Conservation (phyloP, 2,888 invertebrate species). For the Synergus umbraculus region DNA sequence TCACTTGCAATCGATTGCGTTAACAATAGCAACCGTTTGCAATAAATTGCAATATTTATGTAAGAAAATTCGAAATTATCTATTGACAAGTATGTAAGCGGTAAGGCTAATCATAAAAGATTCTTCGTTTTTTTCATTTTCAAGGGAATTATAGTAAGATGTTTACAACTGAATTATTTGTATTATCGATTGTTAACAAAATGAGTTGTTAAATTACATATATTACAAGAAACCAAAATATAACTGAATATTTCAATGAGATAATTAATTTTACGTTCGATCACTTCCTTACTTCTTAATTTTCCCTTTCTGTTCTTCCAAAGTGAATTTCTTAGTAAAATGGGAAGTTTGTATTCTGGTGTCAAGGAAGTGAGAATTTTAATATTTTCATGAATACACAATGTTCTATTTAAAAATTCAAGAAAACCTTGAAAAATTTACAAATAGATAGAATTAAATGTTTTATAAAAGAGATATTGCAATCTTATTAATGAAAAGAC, state of each 20-base stretch:
- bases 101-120: conserved; percentile 11
- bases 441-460: no score
- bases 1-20: no score
- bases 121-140: conserved; percentile 1
- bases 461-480: no score
- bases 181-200: no score
- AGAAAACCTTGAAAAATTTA: no score
- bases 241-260: no score
- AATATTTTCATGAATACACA: conserved; percentile 22
- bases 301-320: background rate
- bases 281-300: background rate
- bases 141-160: background rate
- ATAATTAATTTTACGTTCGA: background rate
- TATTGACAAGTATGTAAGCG: background rate
- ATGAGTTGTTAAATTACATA: background rate
- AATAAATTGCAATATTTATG: no score
- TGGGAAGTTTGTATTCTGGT: background rate
- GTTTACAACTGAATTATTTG: no score
- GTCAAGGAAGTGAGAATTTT: background rate
- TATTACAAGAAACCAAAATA: no score
- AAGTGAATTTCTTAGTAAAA: background rate
- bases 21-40: no score
- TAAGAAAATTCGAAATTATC: no score
- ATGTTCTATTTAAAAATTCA: background rate
- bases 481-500: background rate